phyloP scores from a whole-genome alignment of 1,140 invertebrate species.

The Pseudomyrmex dendroicus region DNA sequence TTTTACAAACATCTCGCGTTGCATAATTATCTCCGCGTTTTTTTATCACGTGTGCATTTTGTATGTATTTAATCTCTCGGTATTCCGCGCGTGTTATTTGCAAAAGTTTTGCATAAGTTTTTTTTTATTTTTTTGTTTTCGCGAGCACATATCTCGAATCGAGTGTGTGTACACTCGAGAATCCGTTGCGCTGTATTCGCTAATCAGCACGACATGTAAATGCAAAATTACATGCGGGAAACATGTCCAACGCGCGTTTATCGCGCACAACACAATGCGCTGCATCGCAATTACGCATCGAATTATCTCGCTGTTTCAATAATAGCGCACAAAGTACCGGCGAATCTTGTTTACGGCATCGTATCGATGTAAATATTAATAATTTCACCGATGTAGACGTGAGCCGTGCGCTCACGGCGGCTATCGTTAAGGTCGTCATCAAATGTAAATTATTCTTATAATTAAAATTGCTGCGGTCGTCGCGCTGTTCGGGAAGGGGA shows the following conservation, averaged over 20 bases:
- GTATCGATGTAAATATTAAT: slow-evolving; percentile 42
- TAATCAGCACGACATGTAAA: neutral
- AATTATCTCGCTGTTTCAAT: slow-evolving; percentile 16
- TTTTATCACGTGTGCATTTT: too few relatives aligned
- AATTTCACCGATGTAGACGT: slow-evolving; percentile 20
- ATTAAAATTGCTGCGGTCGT: slow-evolving; percentile 7
- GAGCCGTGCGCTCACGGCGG: neutral
- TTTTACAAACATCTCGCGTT: too few relatives aligned
- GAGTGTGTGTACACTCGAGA: neutral
- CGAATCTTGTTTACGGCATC: slow-evolving; percentile 40
- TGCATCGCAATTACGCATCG: slow-evolving; percentile 17
- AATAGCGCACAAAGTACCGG: slow-evolving; percentile 31
- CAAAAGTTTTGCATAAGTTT: too few relatives aligned
- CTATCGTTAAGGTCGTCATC: neutral
- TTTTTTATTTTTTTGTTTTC: neutral
- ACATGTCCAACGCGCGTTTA: neutral
- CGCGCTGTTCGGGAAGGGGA: neutral
- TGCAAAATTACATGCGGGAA: neutral
- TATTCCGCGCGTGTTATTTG: too few relatives aligned
- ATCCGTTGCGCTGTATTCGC: neutral
- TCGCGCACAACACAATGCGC: slow-evolving; percentile 6
- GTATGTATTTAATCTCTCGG: too few relatives aligned
- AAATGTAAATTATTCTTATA: neutral
- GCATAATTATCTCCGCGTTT: too few relatives aligned
- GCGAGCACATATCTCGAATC: slow-evolving; percentile 11